Conservation (phyloP, 1,140 invertebrate species). For the Trachelipus rathkii region DNA sequence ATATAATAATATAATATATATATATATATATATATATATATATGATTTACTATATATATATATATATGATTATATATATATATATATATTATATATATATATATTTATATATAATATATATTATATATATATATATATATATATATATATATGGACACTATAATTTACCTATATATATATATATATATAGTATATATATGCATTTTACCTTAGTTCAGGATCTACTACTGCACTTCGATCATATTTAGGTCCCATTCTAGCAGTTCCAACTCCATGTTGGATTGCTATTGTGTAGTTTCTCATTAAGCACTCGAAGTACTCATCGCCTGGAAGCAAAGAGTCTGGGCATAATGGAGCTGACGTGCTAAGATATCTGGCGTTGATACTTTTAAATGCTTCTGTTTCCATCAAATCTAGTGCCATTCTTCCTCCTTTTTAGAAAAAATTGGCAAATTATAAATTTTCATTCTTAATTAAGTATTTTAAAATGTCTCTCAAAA, state of each 20-base stretch:
- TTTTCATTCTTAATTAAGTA: no score
- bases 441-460: no score
- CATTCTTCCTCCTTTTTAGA: not conserved
- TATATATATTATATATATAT: no score
- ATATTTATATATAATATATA: no score
- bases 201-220: not conserved
- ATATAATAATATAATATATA: not conserved
- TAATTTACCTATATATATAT: no score
- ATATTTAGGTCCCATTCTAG: not conserved
- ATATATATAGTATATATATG: conserved; percentile 14
- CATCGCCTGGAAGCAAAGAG: not conserved
- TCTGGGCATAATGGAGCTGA: not conserved
- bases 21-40: no score
- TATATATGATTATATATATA: no score
- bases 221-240: not conserved
- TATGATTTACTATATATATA: no score
- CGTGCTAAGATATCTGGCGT: not conserved
- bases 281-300: not conserved
- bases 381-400: not conserved
- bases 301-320: not conserved
- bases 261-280: not conserved
- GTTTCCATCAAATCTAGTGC: not conserved
- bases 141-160: no score
- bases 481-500: no score
- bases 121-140: no score